Evolutionary conservation across 64 coral and sea anemone species (phyloP), one percentile per base, ranked within the genome.

Genomic region (Montipora sp.): DNA sequence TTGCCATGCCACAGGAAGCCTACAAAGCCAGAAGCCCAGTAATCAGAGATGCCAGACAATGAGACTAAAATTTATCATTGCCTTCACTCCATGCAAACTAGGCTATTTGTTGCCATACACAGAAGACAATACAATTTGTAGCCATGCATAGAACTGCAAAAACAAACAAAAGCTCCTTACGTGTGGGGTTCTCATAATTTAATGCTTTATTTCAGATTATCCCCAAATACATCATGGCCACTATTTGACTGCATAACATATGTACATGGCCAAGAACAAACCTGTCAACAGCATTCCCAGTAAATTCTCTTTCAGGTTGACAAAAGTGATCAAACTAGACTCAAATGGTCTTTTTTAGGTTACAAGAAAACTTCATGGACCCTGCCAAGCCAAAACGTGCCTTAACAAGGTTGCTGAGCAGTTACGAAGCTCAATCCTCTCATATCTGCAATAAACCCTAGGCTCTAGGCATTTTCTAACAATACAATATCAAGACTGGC

Each of bases 291-390:
- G 23, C 9, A 14, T 80, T 80, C 77, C 77, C 15, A 78, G 76
- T 78, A 19, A 80, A 80, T 53, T 19, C 1, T 80, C 3, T 63
- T 80, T 55, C 58, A 80, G 58, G 46, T 80, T 55, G 48, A 80
- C 77, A 80, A 80, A 51, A 53, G 48, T 80, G 47, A 80, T 80
- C 3, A 80, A 80, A 80, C 77, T 80, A 80, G 11, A 80, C 77
- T 80, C 47, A 55, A 80, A 55, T 78, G 47, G 76, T 47, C 47
- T 78, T 78, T 50, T 78, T 53, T n/a, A 80, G 77, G 48, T n/a
- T n/a, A n/a, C n/a, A n/a, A n/a, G n/a, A n/a, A n/a, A n/a, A n/a
- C n/a, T n/a, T n/a, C n/a, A n/a, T n/a, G n/a, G n/a, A n/a, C n/a
- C n/a, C n/a, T n/a, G n/a, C 77, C 49, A 55, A 80, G 77, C 77